Conservation (phyloP, 2,797 vertebrate genomes). For the Falco berigora region DNA sequence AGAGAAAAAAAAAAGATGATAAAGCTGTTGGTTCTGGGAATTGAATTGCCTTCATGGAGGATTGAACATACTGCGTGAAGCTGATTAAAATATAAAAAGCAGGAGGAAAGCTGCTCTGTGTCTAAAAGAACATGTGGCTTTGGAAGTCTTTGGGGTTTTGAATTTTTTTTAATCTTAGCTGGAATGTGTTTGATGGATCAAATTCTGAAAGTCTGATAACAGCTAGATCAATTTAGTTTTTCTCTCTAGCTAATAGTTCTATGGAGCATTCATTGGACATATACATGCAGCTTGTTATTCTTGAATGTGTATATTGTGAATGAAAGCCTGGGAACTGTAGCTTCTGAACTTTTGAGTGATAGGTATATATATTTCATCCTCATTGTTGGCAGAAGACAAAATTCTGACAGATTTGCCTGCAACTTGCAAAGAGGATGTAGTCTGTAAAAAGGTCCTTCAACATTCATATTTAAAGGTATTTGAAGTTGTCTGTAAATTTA, state of each 20-base stretch:
- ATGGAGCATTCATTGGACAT: background rate
- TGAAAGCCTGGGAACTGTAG: background rate
- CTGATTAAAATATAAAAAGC: constrained; percentile 41
- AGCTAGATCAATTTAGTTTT: background rate
- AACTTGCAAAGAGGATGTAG: background rate
- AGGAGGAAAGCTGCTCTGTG: background rate
- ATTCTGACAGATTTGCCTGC: constrained; percentile 16
- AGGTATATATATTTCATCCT: background rate
- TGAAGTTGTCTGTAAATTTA: constrained; percentile 27
- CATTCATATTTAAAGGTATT: background rate
- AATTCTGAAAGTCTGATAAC: background rate
- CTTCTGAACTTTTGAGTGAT: background rate
- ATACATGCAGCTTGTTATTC: background rate
- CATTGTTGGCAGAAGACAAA: constrained; percentile 8
- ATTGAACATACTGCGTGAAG: background rate
- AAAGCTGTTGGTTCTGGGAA: background rate
- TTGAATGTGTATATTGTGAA: background rate
- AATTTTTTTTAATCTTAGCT: background rate
- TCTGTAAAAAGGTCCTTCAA: constrained; percentile 16
- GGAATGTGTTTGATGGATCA: background rate
- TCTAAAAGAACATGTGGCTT: constrained; percentile 2
- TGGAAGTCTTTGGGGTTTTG: background rate
- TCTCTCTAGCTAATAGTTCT: background rate
- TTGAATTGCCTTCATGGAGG: constrained; percentile 2
- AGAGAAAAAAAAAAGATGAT: background rate